These are phyloP conservation scores for Drosophila dunni DNA, from an alignment of 1,140 invertebrate species.

Conservation along the genomic window DNA sequence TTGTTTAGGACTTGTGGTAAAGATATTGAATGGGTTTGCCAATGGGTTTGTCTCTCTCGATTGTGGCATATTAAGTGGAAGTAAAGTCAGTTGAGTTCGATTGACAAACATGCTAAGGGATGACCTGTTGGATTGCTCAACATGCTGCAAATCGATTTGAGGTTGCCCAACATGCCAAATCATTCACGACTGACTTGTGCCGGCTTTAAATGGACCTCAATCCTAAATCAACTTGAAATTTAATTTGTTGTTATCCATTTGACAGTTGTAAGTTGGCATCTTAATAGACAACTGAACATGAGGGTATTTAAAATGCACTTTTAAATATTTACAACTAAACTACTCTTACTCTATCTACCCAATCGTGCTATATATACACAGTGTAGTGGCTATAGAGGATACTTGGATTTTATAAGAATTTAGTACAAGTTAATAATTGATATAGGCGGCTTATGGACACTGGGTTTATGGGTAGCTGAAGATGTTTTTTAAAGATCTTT, in stretches of 20 bases:
- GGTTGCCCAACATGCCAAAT: constrained; percentile 10
- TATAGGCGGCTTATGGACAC: too few species aligned
- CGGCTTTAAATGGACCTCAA: constrained; percentile 6
- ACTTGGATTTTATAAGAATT: too few species aligned
- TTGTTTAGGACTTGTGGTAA: constrained; percentile 65
- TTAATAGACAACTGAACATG: not conserved
- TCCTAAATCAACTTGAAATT: not conserved
- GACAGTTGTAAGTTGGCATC: not conserved
- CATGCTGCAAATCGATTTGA: constrained; percentile 34
- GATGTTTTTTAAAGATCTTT: too few species aligned
- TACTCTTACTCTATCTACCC: too few species aligned
- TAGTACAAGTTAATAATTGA: too few species aligned
- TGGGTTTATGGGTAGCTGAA: too few species aligned
- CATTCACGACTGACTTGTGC: not conserved
- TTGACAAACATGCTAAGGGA: constrained; percentile 23
- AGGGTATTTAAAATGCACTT: too few species aligned
- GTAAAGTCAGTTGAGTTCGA: constrained; percentile 19
- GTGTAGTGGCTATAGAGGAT: too few species aligned
- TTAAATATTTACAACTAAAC: too few species aligned
- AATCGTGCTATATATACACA: too few species aligned
- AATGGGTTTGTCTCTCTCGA: constrained; percentile 14
- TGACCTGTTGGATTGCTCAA: constrained; percentile 50
- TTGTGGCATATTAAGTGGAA: constrained; percentile 32
- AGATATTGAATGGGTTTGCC: constrained; percentile 29
- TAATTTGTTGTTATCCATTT: not conserved